These are phyloP conservation scores for Chelonus formosanus DNA, from an alignment of 2,888 invertebrate genomes.

Conservation along the genomic window DNA sequence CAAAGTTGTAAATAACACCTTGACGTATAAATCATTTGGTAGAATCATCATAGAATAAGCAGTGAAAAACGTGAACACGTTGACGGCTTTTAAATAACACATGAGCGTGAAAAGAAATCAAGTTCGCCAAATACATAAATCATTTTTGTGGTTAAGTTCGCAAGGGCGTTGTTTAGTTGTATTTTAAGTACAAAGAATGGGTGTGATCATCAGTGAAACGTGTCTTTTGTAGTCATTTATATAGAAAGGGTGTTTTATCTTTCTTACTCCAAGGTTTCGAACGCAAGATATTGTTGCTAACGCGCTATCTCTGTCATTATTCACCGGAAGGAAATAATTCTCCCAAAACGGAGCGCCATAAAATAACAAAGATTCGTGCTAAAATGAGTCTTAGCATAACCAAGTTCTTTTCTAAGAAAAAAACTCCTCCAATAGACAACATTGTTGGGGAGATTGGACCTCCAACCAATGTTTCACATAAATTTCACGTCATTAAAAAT, in stretches of 20 bases:
- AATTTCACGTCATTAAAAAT: constrained; percentile 88
- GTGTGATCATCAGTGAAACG: too few species aligned
- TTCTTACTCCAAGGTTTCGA: too few species aligned
- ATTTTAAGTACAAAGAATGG: too few species aligned
- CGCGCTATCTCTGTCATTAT: too few species aligned
- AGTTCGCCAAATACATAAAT: constrained; percentile 14
- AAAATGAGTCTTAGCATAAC: constrained; percentile 62
- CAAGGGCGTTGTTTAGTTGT: too few species aligned
- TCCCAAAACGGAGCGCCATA: too few species aligned
- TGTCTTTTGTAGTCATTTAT: too few species aligned
- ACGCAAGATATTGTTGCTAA: too few species aligned
- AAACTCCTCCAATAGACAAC: constrained; percentile 48
- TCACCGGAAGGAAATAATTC: too few species aligned
- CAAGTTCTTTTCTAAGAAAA: constrained; percentile 62
- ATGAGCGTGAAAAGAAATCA: constrained; percentile 30
- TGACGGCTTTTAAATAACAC: constrained; percentile 24
- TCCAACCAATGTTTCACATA: constrained; percentile 86
- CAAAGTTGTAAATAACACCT: constrained; percentile 22
- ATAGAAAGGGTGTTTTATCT: too few species aligned
- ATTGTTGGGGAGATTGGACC: constrained; percentile 77
- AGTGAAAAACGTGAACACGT: background rate
- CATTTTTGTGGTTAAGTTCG: constrained; percentile 1
- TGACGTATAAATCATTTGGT: background rate
- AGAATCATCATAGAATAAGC: background rate
- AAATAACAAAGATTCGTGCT: too few species aligned